Evolutionary conservation across 2,113 vertebrate species (phyloP), one percentile per base, ranked within the genome.

Genomic region (Psilopsiagon aymara): DNA sequence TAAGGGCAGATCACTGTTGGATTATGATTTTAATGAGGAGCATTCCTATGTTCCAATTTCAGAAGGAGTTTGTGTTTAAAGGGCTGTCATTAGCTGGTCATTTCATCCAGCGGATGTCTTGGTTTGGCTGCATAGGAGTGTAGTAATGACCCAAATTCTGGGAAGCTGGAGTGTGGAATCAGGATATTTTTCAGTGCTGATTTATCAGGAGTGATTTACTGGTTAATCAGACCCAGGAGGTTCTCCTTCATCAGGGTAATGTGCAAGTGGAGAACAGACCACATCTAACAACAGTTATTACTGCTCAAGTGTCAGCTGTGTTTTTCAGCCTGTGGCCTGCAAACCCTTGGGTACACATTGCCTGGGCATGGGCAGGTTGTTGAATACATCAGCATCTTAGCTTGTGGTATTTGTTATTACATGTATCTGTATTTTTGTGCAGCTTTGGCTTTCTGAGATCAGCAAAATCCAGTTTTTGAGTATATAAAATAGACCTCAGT

Each of bases 271-370:
- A 76, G 92, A 59, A 5, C 27, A 33, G 82, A 15, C 29, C 84
- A 27, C 43, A 2, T 37, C 52, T 25, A 81, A 29, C 24, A 53
- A 76, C 52, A 64, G 91, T 86, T 69, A 23, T 75, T 75, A 12
- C n/a, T 37, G 85, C 77, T 92, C 55, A 16, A 14, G 85, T 82
- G 62, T 62, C 88, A 86, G 85, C 88, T 91, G 60, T 33, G 47
- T 15, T 52, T 20, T 19, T 6, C 67, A 55, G 52, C 57, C 73
- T 2, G 6, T n/a, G 82, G 25, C 53, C 55, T 51, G 33, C 75
- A 62, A 69, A 39, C 57, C 74, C 25, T 5, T 28, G 33, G 25
- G 9, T 9, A 0, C 8, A 1, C 21, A 1, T 3, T 7, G 24
- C 51, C 35, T 28, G 10, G 13, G 63, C 33, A 8, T 0, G 5